Evolutionary conservation across 2,113 vertebrate genomes (phyloP), one percentile per base, ranked within the genome.

Genomic region (Cyanistes caeruleus): DNA sequence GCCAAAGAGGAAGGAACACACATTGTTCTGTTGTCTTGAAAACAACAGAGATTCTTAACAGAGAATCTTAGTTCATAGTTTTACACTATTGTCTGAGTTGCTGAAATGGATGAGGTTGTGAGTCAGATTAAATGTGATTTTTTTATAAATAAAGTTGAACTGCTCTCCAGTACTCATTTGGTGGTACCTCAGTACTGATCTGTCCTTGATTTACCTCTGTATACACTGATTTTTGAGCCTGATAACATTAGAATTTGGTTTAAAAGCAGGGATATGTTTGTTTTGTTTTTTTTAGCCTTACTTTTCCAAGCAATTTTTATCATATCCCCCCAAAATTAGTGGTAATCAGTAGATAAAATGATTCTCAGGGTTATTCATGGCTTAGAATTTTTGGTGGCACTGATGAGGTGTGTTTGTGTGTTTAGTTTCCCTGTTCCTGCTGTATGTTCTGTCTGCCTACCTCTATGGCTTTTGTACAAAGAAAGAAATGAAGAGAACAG

Each of bases 311-410:
- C 8, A 55, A 6, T 24, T 53, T 59, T 65, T 65, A 56, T 41
- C 7, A 23, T 30, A 4, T 0, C 2, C 4, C 4, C 7, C 4
- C 21, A 4, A 3, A 39, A 13, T 74, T 59, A 39, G 15, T 70
- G 7, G 3, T 22, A 62, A 35, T 68, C 4, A 13, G 37, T 46
- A 72, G 60, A 28, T 70, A 20, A 89, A 84, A 56, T 58, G 28
- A 33, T 87, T 73, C 24, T 83, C 7, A 13, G n/a, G 15, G 15
- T 62, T 77, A 43, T 77, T 79, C 23, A 18, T 53, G 19, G 35
- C 20, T 51, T 43, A 65, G 6, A 46, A 30, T 33, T 85, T 68
- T 51, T 64, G 14, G 23, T 89, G 35, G 24, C 84, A 37, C 24
- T 43, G 24, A 37, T 44, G 22, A 60, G 7, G 11, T 1, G 1